Conservation (phyloP, 2,797 vertebrate genomes). For the Danio jaintianensis region DNA sequence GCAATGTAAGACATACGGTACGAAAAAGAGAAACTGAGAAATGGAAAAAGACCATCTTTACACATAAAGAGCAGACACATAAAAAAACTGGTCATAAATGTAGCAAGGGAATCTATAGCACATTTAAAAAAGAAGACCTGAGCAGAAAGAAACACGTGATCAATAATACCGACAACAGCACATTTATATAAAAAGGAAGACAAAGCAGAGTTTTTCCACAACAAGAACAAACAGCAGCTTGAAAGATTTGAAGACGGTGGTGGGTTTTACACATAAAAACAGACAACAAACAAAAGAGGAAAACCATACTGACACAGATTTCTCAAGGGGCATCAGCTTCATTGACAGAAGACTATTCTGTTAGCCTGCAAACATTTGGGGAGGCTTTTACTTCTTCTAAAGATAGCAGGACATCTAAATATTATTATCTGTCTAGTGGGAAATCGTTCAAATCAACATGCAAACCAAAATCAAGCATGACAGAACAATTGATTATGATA, state of each 20-base stretch:
- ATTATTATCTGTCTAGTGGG: constrained; percentile 27
- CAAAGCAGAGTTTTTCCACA: constrained; percentile 47
- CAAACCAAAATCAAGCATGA: constrained; percentile 69
- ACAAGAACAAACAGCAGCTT: constrained; percentile 52
- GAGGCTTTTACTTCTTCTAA: constrained; percentile 41
- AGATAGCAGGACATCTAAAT: constrained; percentile 42
- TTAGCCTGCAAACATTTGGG: constrained; percentile 27
- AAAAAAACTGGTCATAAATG: constrained; percentile 65
- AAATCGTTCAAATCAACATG: constrained; percentile 53
- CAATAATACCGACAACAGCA: constrained; percentile 57
- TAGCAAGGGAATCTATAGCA: constrained; percentile 69
- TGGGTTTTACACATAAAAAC: constrained; percentile 44
- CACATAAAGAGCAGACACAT: constrained; percentile 68
- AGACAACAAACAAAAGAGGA: constrained; percentile 49
- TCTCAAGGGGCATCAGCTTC: constrained; percentile 34
- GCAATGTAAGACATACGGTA: constrained; percentile 85
- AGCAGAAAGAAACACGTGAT: constrained; percentile 61
- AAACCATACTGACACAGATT: constrained; percentile 30
- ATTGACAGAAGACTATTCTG: constrained; percentile 22
- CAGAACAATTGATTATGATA: constrained; percentile 71
- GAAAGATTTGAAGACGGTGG: constrained; percentile 38
- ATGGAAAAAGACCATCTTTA: constrained; percentile 60
- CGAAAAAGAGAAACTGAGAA: constrained; percentile 65
- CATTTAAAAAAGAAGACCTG: constrained; percentile 61
- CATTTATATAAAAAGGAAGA: constrained; percentile 50